Conservation (phyloP, 1,140 invertebrate genomes). For the Apis florea region DNA sequence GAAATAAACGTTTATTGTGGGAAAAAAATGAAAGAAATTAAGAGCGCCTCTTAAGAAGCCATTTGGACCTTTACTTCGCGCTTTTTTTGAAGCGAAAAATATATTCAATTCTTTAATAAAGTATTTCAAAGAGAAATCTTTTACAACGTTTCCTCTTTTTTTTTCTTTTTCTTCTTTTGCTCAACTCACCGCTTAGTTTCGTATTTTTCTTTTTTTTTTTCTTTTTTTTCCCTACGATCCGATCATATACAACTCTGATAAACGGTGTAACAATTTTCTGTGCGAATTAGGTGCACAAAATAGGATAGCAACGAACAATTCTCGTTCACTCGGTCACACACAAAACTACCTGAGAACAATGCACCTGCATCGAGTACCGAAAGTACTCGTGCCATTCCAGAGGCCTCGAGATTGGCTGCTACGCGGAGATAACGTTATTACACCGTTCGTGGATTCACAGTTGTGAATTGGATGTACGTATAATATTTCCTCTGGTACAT, state of each 20-base stretch:
- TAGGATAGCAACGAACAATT: constrained; percentile 10
- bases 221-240: neutral
- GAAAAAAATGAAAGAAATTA: neutral
- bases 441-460: constrained; percentile 30
- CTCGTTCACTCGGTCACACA: constrained; percentile 29
- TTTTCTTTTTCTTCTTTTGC: too few species aligned
- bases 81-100: neutral
- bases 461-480: constrained; percentile 9
- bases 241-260: neutral
- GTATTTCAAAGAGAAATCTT: neutral
- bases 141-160: neutral
- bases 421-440: constrained; percentile 48
- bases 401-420: constrained; percentile 34
- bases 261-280: neutral
- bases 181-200: too few species aligned
- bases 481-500: neutral
- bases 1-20: constrained; percentile 13
- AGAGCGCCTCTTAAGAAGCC: neutral
- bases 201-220: too few species aligned
- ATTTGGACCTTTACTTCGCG: neutral
- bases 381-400: neutral
- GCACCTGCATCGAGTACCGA: constrained; percentile 16
- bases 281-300: constrained; percentile 18
- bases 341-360: constrained; percentile 53
- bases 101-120: neutral